Percentiles rank a stretch among this genome's conserved stretches.
These are phyloP conservation scores for Rhabdomys pumilio DNA, from an alignment of 2,797 vertebrate species.

Conservation along the genomic window DNA sequence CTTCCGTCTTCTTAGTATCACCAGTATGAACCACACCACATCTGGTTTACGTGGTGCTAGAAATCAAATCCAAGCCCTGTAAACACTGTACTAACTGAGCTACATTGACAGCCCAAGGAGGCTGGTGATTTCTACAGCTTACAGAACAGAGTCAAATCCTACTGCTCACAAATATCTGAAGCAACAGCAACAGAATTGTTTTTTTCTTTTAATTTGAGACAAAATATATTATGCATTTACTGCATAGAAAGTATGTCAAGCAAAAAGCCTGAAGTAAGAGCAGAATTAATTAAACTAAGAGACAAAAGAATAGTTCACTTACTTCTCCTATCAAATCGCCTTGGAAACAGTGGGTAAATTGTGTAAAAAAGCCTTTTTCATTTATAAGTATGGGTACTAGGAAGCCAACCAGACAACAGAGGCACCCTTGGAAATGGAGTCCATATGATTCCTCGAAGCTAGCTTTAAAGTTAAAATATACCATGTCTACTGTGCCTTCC, in stretches of 20 bases:
- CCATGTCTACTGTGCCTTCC: not conserved
- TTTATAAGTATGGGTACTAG: not conserved
- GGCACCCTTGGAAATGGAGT: not conserved
- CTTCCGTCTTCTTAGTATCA: not conserved
- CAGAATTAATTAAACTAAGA: not conserved
- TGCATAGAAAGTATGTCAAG: not conserved
- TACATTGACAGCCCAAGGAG: not conserved
- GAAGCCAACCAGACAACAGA: not conserved
- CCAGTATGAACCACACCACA: not conserved
- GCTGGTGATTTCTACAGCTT: not conserved
- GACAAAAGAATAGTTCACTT: not conserved
- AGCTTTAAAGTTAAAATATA: not conserved
- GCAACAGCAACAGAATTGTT: not conserved
- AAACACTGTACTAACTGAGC: not conserved
- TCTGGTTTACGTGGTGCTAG: not conserved
- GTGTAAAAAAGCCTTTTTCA: conserved; percentile 4
- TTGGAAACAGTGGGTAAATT: not conserved
- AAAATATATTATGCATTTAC: not conserved
- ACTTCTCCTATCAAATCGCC: not conserved
- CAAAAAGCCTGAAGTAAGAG: not conserved
- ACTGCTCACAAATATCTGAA: not conserved
- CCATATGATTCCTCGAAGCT: not conserved
- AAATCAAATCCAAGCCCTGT: not conserved
- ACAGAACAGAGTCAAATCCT: not conserved
- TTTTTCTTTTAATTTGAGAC: not conserved